Percentiles rank a stretch among this genome's conserved stretches.
These are phyloP conservation scores for Pristiophorus japonicus DNA, from an alignment of 2,113 vertebrate genomes.

Conservation along the genomic window DNA sequence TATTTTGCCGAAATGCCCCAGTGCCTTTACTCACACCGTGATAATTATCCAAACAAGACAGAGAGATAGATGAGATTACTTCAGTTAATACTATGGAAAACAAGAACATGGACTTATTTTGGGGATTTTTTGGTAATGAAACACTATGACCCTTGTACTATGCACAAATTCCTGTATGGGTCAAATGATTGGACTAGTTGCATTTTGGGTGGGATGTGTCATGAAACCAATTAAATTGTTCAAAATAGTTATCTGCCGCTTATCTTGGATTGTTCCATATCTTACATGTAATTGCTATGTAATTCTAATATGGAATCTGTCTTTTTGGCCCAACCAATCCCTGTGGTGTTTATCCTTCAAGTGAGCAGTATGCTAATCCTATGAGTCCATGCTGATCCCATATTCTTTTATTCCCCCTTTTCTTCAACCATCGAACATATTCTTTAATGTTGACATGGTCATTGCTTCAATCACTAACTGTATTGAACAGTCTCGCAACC, in stretches of 20 bases:
- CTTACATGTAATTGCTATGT: not conserved
- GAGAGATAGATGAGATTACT: not conserved
- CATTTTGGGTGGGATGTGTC: not conserved
- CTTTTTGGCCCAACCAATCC: not conserved
- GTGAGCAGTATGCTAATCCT: not conserved
- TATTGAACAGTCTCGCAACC: not conserved
- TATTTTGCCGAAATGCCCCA: not conserved
- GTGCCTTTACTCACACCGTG: not conserved
- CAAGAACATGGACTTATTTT: not conserved
- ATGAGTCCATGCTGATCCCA: not conserved
- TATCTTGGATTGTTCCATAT: not conserved
- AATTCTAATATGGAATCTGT: not conserved
- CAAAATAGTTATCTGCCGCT: not conserved
- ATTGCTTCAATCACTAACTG: not conserved
- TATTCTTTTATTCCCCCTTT: not conserved
- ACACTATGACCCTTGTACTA: not conserved
- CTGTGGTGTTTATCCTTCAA: not conserved
- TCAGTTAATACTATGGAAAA: not conserved
- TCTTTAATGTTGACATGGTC: not conserved
- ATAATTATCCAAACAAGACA: not conserved
- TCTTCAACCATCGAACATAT: not conserved
- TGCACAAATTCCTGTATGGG: not conserved
- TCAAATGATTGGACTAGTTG: not conserved
- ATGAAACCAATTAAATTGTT: not conserved
- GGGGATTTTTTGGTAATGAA: not conserved